Evolutionary conservation across 2,113 vertebrate genomes (phyloP).

Genomic region (Terrapene triunguis): DNA sequence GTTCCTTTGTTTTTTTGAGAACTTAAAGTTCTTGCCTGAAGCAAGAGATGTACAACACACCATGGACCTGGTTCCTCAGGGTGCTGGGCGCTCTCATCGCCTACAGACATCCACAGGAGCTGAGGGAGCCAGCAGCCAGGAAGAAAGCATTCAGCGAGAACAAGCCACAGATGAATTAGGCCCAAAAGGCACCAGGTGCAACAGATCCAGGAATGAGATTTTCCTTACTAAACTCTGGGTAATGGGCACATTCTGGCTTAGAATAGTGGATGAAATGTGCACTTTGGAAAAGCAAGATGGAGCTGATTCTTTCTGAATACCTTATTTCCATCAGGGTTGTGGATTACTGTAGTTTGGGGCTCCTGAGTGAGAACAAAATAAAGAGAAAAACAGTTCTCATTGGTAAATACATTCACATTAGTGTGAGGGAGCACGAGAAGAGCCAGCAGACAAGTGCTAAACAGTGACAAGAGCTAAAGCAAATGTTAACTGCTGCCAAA

Average conservation of each 20-base stretch:
- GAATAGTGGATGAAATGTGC: constrained; percentile 68
- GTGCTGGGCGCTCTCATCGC: neutral
- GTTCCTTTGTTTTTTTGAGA: neutral
- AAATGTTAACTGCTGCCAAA: constrained; percentile 64
- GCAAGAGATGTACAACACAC: neutral
- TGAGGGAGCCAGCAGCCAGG: neutral
- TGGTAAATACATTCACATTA: constrained; percentile 75
- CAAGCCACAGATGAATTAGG: neutral
- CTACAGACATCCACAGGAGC: neutral
- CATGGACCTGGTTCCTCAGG: neutral
- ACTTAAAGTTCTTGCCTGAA: constrained; percentile 26
- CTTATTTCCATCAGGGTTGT: constrained; percentile 99
- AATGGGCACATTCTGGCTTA: constrained; percentile 32
- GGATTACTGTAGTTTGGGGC: constrained; percentile 99
- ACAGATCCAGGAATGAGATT: neutral
- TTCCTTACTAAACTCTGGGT: neutral
- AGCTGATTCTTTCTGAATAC: constrained; percentile 86
- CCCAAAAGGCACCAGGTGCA: neutral
- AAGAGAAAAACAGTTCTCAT: constrained; percentile 83
- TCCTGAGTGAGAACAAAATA: constrained; percentile 92
- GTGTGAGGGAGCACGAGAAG: constrained; percentile 67
- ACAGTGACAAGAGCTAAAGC: constrained; percentile 78
- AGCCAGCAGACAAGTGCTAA: constrained; percentile 71
- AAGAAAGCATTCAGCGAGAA: neutral
- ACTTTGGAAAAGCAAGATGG: constrained; percentile 75